Percentiles rank a stretch among this genome's conserved stretches.
Evolutionary conservation across 2,797 vertebrate species (phyloP).

Genomic region (Sebastolobus altivelis): DNA sequence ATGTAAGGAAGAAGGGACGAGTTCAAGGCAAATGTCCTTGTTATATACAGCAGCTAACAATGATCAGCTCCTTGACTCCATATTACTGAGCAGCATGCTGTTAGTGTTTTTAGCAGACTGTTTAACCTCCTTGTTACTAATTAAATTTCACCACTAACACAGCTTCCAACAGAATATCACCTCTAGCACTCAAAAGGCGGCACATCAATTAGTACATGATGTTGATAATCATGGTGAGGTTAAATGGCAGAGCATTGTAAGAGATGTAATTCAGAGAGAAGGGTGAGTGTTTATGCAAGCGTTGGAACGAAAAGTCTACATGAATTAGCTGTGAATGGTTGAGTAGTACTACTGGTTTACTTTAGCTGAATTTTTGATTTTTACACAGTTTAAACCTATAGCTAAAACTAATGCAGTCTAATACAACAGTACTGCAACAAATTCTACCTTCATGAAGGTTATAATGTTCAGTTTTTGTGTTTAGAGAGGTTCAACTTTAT

Average conservation of each 20-base stretch:
- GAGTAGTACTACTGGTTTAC: neutral
- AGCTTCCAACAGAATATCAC: neutral
- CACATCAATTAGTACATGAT: neutral
- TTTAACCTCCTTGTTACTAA: neutral
- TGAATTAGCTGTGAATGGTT: neutral
- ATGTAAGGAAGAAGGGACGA: neutral
- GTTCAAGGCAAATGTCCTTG: neutral
- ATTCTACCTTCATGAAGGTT: neutral
- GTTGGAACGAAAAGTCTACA: neutral
- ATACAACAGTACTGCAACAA: neutral
- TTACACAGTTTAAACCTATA: neutral
- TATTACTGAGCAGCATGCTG: neutral
- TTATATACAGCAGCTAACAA: neutral
- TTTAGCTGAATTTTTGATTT: neutral
- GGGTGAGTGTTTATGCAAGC: neutral
- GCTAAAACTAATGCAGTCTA: neutral
- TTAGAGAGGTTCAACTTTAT: neutral
- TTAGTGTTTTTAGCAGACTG: neutral
- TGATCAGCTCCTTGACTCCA: neutral
- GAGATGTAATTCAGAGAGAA: neutral
- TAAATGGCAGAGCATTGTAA: neutral
- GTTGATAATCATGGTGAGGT: neutral
- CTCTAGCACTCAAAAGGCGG: conserved; percentile 4
- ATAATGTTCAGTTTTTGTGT: neutral
- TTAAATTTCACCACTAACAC: neutral